Evolutionary conservation across 2,113 vertebrate genomes (phyloP).

Genomic region (Apus apus): DNA sequence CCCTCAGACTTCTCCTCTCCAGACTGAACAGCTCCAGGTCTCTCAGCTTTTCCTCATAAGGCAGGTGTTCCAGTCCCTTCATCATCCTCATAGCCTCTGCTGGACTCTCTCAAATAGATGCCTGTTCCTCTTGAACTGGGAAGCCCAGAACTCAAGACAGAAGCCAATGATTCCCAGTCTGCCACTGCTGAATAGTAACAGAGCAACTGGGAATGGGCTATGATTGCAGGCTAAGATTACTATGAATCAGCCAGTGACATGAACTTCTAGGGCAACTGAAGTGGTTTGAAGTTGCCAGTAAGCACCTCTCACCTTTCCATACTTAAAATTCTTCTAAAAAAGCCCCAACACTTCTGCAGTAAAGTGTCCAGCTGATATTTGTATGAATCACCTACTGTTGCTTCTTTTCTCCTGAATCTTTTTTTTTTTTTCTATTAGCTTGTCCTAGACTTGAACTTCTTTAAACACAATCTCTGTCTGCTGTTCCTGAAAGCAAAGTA

Average conservation of each 20-base stretch:
- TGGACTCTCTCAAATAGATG: too few species aligned
- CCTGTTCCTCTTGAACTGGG: too few species aligned
- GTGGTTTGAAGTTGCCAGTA: background rate
- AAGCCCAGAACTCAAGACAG: too few species aligned
- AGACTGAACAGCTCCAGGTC: too few species aligned
- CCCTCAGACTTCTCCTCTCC: too few species aligned
- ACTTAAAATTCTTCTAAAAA: background rate
- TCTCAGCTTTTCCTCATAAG: too few species aligned
- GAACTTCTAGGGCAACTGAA: background rate
- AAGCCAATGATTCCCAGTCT: background rate
- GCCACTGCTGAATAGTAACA: background rate
- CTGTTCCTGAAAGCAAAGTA: slow-evolving; percentile 24
- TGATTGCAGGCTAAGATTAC: background rate
- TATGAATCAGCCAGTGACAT: background rate
- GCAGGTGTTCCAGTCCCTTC: too few species aligned
- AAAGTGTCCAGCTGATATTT: background rate
- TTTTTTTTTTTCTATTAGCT: background rate
- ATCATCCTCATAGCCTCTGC: too few species aligned
- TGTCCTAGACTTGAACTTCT: slow-evolving; percentile 2
- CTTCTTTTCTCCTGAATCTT: background rate
- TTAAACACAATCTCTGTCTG: background rate
- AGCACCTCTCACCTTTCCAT: background rate
- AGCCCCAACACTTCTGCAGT: background rate
- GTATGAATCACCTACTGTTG: background rate
- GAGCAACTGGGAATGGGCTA: background rate